Percentiles rank a stretch among this genome's conserved stretches.
phyloP scores from a whole-genome alignment of 2,888 invertebrate species.

The Dyspetes luteomarginatus region DNA sequence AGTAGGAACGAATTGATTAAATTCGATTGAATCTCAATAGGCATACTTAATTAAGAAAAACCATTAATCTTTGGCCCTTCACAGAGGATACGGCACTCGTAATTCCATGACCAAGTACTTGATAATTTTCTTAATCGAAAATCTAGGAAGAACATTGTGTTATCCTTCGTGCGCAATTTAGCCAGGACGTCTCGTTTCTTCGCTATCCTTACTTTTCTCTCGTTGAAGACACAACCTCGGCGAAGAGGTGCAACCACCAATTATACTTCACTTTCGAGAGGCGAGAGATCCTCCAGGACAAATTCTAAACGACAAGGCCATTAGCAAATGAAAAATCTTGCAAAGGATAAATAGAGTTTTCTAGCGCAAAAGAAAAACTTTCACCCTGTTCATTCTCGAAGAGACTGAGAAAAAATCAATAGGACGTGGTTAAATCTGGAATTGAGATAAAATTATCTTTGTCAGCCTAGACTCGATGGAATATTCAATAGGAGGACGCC shows the following conservation, averaged over 20 bases:
- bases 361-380: background rate
- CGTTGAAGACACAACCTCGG: background rate
- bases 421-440: constrained; percentile 23
- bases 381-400: background rate
- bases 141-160: constrained; percentile 1
- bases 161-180: constrained; percentile 50
- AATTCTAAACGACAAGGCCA: constrained; percentile 37
- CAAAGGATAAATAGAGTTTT: background rate
- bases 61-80: constrained; percentile 10
- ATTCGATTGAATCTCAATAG: background rate
- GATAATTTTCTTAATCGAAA: constrained; percentile 43
- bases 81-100: background rate
- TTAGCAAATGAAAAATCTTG: constrained; percentile 48
- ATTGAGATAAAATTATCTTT: constrained; percentile 34
- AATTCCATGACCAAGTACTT: constrained; percentile 4
- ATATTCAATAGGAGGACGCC: constrained; percentile 28
- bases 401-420: constrained; percentile 44
- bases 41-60: constrained; percentile 5
- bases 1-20: background rate
- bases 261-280: constrained; percentile 13
- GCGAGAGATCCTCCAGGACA: constrained; percentile 35
- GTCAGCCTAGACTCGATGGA: constrained; percentile 12
- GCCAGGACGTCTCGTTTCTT: constrained; percentile 27
- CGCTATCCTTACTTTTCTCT: constrained; percentile 15
- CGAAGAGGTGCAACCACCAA: constrained; percentile 13